phyloP scores from a whole-genome alignment of 2,113 vertebrate species.

The Stegastes partitus region DNA sequence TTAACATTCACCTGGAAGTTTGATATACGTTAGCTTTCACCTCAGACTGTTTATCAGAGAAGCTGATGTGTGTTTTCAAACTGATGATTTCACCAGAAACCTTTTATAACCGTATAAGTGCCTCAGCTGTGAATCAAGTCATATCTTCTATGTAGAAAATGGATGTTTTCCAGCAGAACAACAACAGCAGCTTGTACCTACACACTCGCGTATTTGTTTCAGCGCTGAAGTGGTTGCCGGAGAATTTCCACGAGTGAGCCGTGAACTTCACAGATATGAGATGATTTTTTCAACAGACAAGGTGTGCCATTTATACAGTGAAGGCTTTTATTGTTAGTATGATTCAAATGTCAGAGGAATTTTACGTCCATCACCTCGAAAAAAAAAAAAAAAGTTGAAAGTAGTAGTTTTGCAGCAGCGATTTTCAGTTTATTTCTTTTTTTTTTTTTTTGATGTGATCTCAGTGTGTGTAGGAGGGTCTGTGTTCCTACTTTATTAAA shows the following conservation, averaged over 20 bases:
- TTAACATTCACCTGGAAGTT: no score
- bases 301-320: background rate
- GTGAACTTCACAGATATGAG: constrained; percentile 18
- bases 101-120: background rate
- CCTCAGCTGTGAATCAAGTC: background rate
- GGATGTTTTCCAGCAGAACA: background rate
- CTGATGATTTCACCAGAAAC: no score
- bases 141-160: background rate
- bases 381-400: background rate
- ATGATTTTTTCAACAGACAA: background rate
- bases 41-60: background rate
- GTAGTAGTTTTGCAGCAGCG: background rate
- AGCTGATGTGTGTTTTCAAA: background rate
- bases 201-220: background rate
- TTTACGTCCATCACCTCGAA: background rate
- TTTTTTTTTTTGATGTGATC: constrained; percentile 12
- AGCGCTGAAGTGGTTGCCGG: background rate
- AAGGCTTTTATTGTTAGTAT: background rate
- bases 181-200: background rate
- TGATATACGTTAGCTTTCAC: no score
- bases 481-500: constrained; percentile 14
- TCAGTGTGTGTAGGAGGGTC: constrained; percentile 23
- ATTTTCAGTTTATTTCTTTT: constrained; percentile 4
- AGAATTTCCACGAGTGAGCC: constrained; percentile 3
- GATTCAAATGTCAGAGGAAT: constrained; percentile 22